These are phyloP conservation scores for Madoqua kirkii DNA, from an alignment of 2,113 vertebrate species.

Conservation along the genomic window DNA sequence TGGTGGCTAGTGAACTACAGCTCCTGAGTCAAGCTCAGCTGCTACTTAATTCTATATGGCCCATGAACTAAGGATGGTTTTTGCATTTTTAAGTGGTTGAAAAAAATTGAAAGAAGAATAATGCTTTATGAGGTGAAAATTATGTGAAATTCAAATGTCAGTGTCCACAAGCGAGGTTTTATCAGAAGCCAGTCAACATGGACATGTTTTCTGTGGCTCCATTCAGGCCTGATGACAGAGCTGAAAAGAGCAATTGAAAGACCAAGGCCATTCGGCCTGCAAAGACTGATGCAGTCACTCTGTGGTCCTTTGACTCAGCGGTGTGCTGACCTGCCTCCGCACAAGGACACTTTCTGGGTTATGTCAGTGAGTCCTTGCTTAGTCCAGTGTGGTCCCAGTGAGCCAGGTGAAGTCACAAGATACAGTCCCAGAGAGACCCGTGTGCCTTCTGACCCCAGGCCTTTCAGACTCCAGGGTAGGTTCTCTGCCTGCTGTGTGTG, in stretches of 20 bases:
- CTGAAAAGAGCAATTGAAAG: not conserved
- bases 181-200: accelerated
- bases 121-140: not conserved
- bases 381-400: too few species aligned
- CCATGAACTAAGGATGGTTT: not conserved
- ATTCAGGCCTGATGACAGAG: not conserved
- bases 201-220: not conserved
- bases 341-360: not conserved
- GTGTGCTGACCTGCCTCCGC: not conserved
- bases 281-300: too few species aligned
- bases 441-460: not conserved
- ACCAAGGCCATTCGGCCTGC: accelerated
- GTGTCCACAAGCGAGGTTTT: not conserved
- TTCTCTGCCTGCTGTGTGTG: not conserved
- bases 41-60: not conserved
- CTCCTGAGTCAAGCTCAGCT: not conserved
- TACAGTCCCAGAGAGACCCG: not conserved
- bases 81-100: not conserved
- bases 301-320: not conserved
- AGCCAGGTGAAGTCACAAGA: not conserved
- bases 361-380: not conserved
- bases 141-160: not conserved
- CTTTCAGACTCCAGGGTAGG: not conserved
- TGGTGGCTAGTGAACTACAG: not conserved
- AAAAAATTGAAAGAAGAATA: not conserved